Evolutionary conservation across 2,113 vertebrate species (phyloP), one percentile per base, ranked within the genome.

Genomic region (Oncorhynchus masou): DNA sequence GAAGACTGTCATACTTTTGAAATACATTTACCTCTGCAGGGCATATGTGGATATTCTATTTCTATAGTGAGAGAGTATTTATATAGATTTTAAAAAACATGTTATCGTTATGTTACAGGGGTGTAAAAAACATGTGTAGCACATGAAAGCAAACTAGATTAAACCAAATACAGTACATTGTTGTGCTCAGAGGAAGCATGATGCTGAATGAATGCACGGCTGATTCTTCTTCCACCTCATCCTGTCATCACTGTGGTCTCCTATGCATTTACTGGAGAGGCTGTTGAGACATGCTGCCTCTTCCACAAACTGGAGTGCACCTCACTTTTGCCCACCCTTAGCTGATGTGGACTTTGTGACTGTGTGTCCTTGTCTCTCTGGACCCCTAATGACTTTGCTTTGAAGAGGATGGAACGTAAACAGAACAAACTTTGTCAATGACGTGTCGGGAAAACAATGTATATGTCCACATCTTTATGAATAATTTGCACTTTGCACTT

Each of bases 211-310:
- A 86, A 84, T 73, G 78, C 85, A 83, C 81, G 79, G 74, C 83
- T 76, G 83, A 84, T 73, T 81, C 74, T 81, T 88, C 74, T 78
- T 87, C 34, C 75, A 85, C 84, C 82, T 84, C 86, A 45, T 82
- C 89, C 79, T 85, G 51, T 87, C 87, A 86, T 89, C 86, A 88
- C 86, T 85, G 81, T 89, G 87, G 88, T 91, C 84, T 88, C 85
- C 89, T 88, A 88, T 90, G 88, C 88, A 89, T 90, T 81, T 45
- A 81, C 73, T 82, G 79, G 80, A 85, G 82, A 84, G 78, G 84
- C 68, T 79, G 73, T 73, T 64, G 84, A 69, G 27, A 19, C 59
- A 24, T 22, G 2, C n/a, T 22, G 59, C 59, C 59, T 8, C 59
- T n/a, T 62, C 59, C n/a, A 67, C 65, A 27, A 27, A 22, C n/a